These are phyloP conservation scores for Amphiura filiformis DNA, from an alignment of 35 echinoderm and acorn worm species.

Conservation along the genomic window DNA sequence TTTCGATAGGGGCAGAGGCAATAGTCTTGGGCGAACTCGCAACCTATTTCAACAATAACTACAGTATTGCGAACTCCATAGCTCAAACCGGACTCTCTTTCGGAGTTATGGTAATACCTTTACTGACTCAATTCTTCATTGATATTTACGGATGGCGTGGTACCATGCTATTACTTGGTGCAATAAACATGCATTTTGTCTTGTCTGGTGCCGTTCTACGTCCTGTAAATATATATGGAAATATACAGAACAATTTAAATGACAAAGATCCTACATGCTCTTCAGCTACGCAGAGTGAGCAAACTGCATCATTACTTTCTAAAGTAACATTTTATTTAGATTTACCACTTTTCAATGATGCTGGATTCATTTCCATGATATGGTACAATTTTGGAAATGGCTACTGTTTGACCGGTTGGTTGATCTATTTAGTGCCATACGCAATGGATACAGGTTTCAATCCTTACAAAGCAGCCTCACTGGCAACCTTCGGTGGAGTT, in stretches of 20 bases:
- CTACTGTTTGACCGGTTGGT: constrained; percentile 14
- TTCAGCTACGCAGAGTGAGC: not conserved
- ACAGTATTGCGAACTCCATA: constrained; percentile 17
- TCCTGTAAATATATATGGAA: not conserved
- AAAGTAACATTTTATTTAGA: not conserved
- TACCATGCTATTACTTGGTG: constrained; percentile 18
- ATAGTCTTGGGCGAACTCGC: not conserved
- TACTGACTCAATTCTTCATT: constrained; percentile 7
- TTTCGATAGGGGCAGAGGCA: constrained; percentile 10
- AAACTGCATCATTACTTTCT: not conserved
- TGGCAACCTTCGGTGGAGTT: constrained; percentile 16
- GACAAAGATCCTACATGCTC: not conserved
- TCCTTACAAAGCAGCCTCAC: not conserved
- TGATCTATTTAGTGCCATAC: constrained; percentile 20
- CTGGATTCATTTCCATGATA: constrained; percentile 9
- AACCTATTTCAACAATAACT: constrained; percentile 19
- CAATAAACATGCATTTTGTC: constrained; percentile 7
- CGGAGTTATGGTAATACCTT: constrained; percentile 26
- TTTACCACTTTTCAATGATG: not conserved
- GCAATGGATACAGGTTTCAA: constrained; percentile 6
- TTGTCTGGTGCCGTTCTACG: constrained; percentile 3
- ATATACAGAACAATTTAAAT: not conserved
- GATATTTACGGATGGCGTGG: constrained; percentile 32
- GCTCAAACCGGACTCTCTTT: not conserved
- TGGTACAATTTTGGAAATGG: not conserved